Conservation (phyloP, 2,113 vertebrate species). For the Rhombomys opimus region DNA sequence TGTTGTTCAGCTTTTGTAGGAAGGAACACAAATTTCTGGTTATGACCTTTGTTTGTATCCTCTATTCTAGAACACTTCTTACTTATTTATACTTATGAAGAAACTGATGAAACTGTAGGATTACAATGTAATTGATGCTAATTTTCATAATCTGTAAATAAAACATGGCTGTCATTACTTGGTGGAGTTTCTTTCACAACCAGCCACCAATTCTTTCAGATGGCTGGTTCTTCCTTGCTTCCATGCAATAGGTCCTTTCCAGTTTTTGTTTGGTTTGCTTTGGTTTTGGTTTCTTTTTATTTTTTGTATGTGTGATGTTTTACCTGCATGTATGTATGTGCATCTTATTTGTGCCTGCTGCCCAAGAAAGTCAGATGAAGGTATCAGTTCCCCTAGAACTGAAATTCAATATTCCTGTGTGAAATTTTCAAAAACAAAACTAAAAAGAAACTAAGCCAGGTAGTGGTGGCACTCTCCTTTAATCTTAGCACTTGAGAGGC, state of each 20-base stretch:
- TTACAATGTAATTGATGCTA: not conserved
- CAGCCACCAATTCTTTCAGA: not conserved
- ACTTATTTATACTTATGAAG: not conserved
- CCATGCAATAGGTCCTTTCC: not conserved
- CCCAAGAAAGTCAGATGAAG: not conserved
- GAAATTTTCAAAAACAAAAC: not conserved
- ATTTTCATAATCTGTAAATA: slow-evolving; percentile 20
- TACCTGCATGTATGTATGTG: not conserved
- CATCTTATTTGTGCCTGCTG: not conserved
- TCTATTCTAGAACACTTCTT: not conserved
- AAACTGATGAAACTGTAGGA: not conserved
- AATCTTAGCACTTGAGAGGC: too few species aligned
- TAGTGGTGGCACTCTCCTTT: too few species aligned
- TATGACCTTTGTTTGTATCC: not conserved
- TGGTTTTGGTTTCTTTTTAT: not conserved
- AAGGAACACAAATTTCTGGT: not conserved
- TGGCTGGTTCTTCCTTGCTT: not conserved
- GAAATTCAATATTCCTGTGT: not conserved
- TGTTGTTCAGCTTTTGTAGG: not conserved
- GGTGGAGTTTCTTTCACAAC: not conserved
- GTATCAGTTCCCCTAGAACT: not conserved
- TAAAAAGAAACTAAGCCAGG: too few species aligned
- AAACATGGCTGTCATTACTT: not conserved
- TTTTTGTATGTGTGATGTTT: not conserved
- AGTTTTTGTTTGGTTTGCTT: not conserved